Evolutionary conservation across 2,888 invertebrate genomes (phyloP), one percentile per base, ranked within the genome.

Genomic region (Mechanitis messenoides): DNA sequence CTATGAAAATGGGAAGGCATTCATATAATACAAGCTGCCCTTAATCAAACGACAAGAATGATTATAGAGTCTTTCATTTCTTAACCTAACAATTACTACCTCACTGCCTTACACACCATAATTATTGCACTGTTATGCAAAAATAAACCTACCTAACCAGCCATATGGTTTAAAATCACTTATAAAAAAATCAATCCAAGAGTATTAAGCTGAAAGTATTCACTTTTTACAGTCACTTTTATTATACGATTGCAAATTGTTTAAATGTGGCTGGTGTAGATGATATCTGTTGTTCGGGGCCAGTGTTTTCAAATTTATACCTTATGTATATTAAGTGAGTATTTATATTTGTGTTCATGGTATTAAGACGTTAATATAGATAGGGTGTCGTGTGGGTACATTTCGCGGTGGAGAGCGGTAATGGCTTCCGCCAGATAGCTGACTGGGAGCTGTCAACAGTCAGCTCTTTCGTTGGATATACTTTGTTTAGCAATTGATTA

Each of bases 341-440:
- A 64, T 46, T 57, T 33, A 62, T 54, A 61, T 57, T 65, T 20
- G 46, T 35, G 47, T 62, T 33, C 55, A 12, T 45, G 9, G 38
- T 45, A 53, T 42, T 45, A 45, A 64, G 55, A 55, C 60, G 64
- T 58, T 59, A 55, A 58, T 54, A 55, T 56, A 61, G 50, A 61
- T 64, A 63, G 60, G 62, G 61, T 63, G 58, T 53, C 58, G 60
- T 66, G 66, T 62, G 71, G 62, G 69, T 65, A 65, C 67, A 66
- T 70, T 66, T 75, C 58, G 72, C 70, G 66, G 66, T 67, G 63
- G 63, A 60, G 61, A 64, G 68, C 70, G 72, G 69, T 77, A 75
- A 77, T 76, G 70, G 74, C 70, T 76, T 75, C 75, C 74, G 72
- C 65, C 64, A 64, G 76, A 74, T 75, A 74, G 67, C 73, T 72